Percentiles rank a stretch among this genome's conserved stretches.
These are phyloP conservation scores for Dolichomitus sp. DNA, from an alignment of 2,888 invertebrate species.

Conservation along the genomic window DNA sequence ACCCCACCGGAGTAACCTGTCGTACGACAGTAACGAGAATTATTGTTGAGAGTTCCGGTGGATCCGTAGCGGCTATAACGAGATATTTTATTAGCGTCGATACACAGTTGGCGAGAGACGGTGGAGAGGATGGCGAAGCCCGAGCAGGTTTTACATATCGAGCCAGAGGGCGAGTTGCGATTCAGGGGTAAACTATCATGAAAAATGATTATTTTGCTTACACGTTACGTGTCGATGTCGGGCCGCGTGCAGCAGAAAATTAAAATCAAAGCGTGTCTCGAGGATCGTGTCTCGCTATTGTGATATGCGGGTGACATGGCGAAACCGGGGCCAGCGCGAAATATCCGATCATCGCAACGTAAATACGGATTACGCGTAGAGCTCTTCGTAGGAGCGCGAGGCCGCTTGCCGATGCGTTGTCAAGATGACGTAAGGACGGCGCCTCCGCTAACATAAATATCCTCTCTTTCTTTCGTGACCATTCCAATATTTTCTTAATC, in stretches of 20 bases:
- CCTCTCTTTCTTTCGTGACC: conserved; percentile 9
- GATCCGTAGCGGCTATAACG: conserved; percentile 13
- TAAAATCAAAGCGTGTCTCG: neutral
- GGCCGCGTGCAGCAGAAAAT: neutral
- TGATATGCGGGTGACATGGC: conserved; percentile 50
- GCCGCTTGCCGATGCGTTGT: conserved; percentile 59
- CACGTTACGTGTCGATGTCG: neutral
- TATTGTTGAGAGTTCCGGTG: neutral
- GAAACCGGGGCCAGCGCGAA: conserved; percentile 45
- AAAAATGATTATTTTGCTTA: neutral
- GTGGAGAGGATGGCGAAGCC: conserved; percentile 89
- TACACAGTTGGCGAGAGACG: conserved; percentile 33
- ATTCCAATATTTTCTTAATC: conserved; percentile 3
- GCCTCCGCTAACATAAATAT: conserved; percentile 23
- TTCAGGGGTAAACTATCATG: conserved; percentile 92
- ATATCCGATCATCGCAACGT: conserved; percentile 9
- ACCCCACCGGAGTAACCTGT: conserved; percentile 16
- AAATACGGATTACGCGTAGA: conserved; percentile 48
- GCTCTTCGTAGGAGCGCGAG: neutral
- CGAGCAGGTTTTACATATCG: conserved; percentile 94
- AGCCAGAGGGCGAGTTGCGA: conserved; percentile 95
- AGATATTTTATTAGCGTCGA: conserved; percentile 55
- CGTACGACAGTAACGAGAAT: conserved; percentile 27
- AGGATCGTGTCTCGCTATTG: neutral
- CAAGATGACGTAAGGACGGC: conserved; percentile 69